Conservation (phyloP, 2,888 invertebrate genomes). For the Ethmia dodecea region DNA sequence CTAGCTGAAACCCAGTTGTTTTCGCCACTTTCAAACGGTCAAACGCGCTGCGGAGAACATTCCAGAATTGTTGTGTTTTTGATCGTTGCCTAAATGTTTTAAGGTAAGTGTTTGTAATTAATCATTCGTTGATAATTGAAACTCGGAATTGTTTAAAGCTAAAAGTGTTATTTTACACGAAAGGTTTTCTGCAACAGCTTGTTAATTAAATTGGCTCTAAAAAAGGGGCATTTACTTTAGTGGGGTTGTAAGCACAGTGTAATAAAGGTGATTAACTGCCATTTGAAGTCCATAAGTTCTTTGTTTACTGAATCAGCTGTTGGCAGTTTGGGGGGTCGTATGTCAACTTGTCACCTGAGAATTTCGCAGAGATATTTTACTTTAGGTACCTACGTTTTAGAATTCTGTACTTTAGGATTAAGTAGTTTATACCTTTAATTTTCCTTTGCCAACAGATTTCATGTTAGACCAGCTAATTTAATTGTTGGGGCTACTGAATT, state of each 20-base stretch:
- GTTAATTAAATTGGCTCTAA: background rate
- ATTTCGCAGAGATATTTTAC: background rate
- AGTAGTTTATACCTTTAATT: too few relatives aligned
- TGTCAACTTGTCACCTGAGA: too few relatives aligned
- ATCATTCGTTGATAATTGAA: too few relatives aligned
- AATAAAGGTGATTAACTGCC: background rate
- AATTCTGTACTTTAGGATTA: too few relatives aligned
- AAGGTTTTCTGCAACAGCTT: too few relatives aligned
- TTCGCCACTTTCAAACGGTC: slow-evolving; percentile 29
- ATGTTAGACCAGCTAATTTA: background rate
- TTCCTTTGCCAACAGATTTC: background rate
- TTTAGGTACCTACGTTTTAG: too few relatives aligned
- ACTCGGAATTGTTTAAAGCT: too few relatives aligned
- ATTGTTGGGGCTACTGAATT: too few relatives aligned
- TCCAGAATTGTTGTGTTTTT: slow-evolving; percentile 39
- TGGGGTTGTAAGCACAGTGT: background rate
- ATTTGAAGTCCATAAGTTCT: background rate
- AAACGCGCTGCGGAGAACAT: slow-evolving; percentile 28
- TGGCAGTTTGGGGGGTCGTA: background rate
- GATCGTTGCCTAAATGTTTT: slow-evolving; percentile 56
- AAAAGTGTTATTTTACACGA: too few relatives aligned
- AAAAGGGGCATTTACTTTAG: background rate
- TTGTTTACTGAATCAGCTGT: slow-evolving; percentile 4
- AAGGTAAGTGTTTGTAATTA: slow-evolving; percentile 41
- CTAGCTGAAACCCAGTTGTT: slow-evolving; percentile 50